phyloP scores from a whole-genome alignment of 2,113 vertebrate species.

The Physeter macrocephalus region DNA sequence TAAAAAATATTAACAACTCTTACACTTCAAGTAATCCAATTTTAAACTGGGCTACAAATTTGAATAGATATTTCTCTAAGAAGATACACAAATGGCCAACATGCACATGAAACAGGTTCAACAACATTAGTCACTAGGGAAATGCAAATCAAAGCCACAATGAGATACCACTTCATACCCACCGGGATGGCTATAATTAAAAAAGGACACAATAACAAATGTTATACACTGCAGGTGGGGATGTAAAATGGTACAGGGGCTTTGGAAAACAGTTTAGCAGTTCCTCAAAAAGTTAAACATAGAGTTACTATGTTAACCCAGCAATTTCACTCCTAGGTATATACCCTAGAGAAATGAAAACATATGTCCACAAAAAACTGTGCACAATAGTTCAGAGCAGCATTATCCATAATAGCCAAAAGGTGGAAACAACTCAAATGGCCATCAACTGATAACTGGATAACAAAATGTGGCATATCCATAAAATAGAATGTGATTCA shows the following conservation, averaged over 20 bases:
- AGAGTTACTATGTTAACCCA: neutral
- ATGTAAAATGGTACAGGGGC: neutral
- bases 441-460: neutral
- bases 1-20: neutral
- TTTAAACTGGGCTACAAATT: neutral
- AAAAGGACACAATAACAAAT: neutral
- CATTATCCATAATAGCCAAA: neutral
- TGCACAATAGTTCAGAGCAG: neutral
- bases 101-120: neutral
- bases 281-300: neutral
- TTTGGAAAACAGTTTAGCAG: neutral
- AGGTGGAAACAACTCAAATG: neutral
- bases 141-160: neutral
- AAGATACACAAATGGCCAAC: neutral
- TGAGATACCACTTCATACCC: neutral
- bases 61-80: neutral
- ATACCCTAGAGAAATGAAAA: neutral
- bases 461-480: neutral
- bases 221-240: neutral
- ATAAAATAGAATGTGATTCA: neutral
- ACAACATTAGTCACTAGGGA: neutral
- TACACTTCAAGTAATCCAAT: neutral
- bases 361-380: neutral
- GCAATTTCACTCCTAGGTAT: neutral
- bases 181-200: neutral